Evolutionary conservation across 2,888 invertebrate species (phyloP), one percentile per base, ranked within the genome.

Genomic region (Cheilosia urbana): DNA sequence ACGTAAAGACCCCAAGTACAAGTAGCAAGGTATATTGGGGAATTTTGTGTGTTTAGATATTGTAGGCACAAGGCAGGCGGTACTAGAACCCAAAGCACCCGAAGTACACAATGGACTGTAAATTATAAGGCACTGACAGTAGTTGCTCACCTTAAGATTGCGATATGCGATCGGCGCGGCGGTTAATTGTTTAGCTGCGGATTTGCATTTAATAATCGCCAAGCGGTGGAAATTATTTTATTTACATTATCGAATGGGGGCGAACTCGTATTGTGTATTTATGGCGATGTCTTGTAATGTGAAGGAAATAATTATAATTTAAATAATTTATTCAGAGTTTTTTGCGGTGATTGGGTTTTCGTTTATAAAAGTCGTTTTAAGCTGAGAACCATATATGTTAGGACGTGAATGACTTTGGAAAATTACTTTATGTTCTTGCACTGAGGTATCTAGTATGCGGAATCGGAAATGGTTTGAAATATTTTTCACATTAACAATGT

Each of bases 61-160:
- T 40, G 19, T 47, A n/a, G 30, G 21, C 9, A 24, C 30, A 34
- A 34, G 9, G 11, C 37, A 37, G 37, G 13, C 37, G 13, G 37
- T 24, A 60, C 30, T 60, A 9, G 24, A 40, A 53, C 34, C 15
- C n/a, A 49, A 49, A 30, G 34, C 53, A 40, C 4, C 24, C 47
- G n/a, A 66, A 5, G n/a, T 21, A 11, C 21, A 21, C 42, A 11
- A 37, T 51, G 21, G 30, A 62, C 49, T 66, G 30, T 11, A 47
- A 72, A 57, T 60, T 34, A 24, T 9, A 19, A 42, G 19, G 19
- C 24, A 9, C 30, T 27, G 53, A 49, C 60, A 76, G 53, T 60
- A 76, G 65, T 85, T 81, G 85, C 71, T 81, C 81, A 85, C 85
- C 81, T 81, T 71, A 81, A 81, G 81, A 77, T 81, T 62, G 71